These are phyloP conservation scores for Caenorhabditis parvicauda DNA, from an alignment of 2,888 invertebrate genomes.

Conservation along the genomic window DNA sequence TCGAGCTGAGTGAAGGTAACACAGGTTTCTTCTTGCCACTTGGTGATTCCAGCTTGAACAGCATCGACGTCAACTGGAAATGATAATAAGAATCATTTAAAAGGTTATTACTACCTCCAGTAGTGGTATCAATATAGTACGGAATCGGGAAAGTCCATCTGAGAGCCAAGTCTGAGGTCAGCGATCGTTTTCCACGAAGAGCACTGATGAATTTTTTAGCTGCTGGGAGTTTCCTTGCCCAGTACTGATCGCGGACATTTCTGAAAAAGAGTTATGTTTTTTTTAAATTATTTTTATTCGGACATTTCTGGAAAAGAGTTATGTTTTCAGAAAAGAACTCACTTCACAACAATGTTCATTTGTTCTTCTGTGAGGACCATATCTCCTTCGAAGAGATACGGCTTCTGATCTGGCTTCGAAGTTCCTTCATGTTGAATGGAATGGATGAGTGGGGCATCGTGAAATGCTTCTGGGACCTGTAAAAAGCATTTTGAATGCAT, in stretches of 20 bases:
- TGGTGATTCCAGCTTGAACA: conserved; percentile 41
- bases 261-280: conserved; percentile 14
- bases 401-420: conserved; percentile 38
- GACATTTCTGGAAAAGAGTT: conserved; percentile 7
- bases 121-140: conserved; percentile 37
- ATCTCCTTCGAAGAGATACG: conserved; percentile 59
- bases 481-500: background rate
- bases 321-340: background rate
- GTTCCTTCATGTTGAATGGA: too few species aligned
- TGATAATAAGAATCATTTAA: background rate
- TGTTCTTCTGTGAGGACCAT: conserved; percentile 52
- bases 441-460: too few species aligned
- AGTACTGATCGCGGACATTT: conserved; percentile 32
- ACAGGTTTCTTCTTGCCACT: conserved; percentile 53
- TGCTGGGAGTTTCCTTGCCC: conserved; percentile 22
- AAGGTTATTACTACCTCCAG: conserved; percentile 31
- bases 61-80: conserved; percentile 39
- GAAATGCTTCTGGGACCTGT: background rate
- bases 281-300: conserved; percentile 11
- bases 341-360: conserved; percentile 38
- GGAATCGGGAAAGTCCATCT: conserved; percentile 49
- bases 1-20: conserved; percentile 40
- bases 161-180: conserved; percentile 32
- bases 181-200: conserved; percentile 30
- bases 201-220: conserved; percentile 11